Evolutionary conservation across 2,888 invertebrate genomes (phyloP).

Genomic region (Thyatira batis): DNA sequence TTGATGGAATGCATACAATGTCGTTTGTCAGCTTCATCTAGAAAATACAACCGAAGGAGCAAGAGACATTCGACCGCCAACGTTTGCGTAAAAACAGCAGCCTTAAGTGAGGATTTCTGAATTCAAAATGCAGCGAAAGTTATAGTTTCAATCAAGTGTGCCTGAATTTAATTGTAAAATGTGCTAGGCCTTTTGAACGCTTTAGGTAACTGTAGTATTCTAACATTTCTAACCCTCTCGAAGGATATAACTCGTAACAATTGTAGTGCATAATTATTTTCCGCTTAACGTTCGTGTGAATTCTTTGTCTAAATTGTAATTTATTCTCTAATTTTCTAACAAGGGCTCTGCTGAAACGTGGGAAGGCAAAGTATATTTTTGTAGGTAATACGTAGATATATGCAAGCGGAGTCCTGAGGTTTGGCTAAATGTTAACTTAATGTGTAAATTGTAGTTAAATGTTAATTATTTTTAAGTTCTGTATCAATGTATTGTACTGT

Average conservation of each 20-base stretch:
- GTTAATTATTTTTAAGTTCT: conserved; percentile 77
- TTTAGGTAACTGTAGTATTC: background rate
- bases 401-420: conserved; percentile 13
- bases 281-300: background rate
- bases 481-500: conserved; percentile 63
- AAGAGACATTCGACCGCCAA: too few relatives aligned
- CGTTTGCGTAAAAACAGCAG: too few relatives aligned
- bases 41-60: too few relatives aligned
- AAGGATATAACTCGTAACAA: background rate
- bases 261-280: background rate
- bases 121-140: too few relatives aligned
- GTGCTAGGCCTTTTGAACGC: background rate
- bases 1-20: too few relatives aligned
- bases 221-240: too few relatives aligned
- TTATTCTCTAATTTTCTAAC: conserved; percentile 23
- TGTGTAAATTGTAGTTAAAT: conserved; percentile 65
- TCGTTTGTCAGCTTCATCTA: too few relatives aligned
- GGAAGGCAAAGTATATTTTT: conserved; percentile 29
- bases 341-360: conserved; percentile 19
- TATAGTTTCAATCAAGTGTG: background rate
- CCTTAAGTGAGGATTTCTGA: too few relatives aligned
- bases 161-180: background rate
- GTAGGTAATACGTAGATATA: conserved; percentile 18
- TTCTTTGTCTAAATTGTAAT: conserved; percentile 10
- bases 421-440: conserved; percentile 54